Base-by-base conservation (phyloP, 2,888 invertebrate species). In the Leptinotarsa haldemani region DNA sequence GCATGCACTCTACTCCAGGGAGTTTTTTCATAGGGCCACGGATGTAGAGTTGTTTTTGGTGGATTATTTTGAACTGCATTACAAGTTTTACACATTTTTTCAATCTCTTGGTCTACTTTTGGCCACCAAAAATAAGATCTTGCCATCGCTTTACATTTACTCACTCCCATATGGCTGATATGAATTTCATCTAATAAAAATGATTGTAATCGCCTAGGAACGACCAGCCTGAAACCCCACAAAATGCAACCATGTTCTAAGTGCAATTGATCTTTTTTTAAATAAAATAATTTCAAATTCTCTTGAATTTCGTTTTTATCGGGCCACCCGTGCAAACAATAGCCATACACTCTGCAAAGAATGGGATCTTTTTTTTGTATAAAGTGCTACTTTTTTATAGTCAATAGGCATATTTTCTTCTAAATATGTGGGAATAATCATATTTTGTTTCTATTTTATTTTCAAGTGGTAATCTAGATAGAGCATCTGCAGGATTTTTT, bases 71-170 rank as follows among this genome's bases (percentile, higher is more conserved):
- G n/a, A 7, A 64, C 12, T 46, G 65, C 71, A 15, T 58, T 63
- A 65, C 77, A 79, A 46, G 40, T 53, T 56, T 69, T 79, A 9
- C 61, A 61, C n/a, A 4, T 48, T 52, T 4, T 71, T 53, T 25
- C 25, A 25, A 25, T 25, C 25, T 25, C 25, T 25, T 25, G 25
- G 25, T 68, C 76, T 76, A 80, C 18, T 15, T 77, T 71, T 13
- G 79, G 78, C 81, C 81, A 81, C 80, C 80, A 81, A 30, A 79
- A 69, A 65, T 79, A 76, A 15, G 74, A 74, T 18, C 80, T 68
- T 30, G 76, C 79, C 16, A 79, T 16, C 2, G 65, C 53, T 69
- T 82, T 80, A 20, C 73, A 74, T 74, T 79, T 78, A 22, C 74
- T 76, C n/a, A 79, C 73, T 9, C 80, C 78, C 61, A 77, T 70